Percentiles rank a stretch among this genome's conserved stretches.
phyloP scores from a whole-genome alignment of 2,113 vertebrate genomes.

The Notothenia rossii region DNA sequence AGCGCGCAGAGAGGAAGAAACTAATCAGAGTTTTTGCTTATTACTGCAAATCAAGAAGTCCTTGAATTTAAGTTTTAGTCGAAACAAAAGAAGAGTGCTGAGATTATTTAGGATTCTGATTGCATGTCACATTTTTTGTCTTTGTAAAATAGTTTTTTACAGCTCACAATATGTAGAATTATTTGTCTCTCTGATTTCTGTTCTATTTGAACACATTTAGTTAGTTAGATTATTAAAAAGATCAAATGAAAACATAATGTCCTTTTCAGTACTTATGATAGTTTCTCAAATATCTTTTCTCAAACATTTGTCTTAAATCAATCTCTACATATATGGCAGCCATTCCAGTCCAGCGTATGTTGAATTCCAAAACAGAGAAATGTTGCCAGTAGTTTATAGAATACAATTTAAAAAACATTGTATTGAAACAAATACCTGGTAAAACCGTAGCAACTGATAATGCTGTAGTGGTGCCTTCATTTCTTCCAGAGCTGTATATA shows the following conservation, averaged over 20 bases:
- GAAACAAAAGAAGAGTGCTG: neutral
- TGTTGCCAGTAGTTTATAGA: no score
- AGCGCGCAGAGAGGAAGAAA: conserved; percentile 18
- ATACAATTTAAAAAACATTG: no score
- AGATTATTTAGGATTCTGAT: neutral
- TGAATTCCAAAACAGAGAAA: no score
- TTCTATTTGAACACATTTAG: neutral
- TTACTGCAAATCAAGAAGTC: neutral
- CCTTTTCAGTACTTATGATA: neutral
- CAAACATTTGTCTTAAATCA: no score
- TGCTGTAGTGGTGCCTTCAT: no score
- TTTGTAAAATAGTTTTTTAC: no score
- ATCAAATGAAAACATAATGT: neutral
- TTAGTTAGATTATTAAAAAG: neutral
- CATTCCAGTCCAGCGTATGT: no score
- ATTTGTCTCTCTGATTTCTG: neutral
- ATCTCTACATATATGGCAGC: no score
- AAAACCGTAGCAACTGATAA: no score
- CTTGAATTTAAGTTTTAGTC: conserved; percentile 11
- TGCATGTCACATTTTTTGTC: neutral
- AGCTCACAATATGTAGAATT: no score
- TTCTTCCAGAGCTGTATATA: neutral
- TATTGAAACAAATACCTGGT: no score
- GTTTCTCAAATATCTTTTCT: neutral
- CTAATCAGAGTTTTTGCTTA: neutral